Base-by-base conservation (phyloP, 2,888 invertebrate genomes). In the Allophyes oxyacanthae region DNA sequence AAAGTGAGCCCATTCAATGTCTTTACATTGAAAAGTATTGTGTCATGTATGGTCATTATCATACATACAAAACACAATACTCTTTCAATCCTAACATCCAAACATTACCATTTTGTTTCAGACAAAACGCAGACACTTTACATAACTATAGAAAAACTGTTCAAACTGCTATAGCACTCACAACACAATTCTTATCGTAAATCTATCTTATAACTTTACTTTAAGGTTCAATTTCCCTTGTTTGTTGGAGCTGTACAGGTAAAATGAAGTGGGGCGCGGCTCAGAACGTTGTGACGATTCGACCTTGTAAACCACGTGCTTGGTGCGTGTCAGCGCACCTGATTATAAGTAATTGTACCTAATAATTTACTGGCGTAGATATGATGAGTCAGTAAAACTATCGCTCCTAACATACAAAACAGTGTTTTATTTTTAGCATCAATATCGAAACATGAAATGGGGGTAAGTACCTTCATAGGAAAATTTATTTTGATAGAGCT, bases 291-390 rank as follows among this genome's bases (percentile, higher is more conserved):
- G 68, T 68, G 60, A 43, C 57, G 59, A 63, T 59, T 57, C 85
- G 89, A 84, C 89, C 89, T 89, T 89, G 89, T 78, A 49, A 11
- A 67, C 84, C 89, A 88, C 88, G 89, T 89, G 88, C 76, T 81
- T 20, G 44, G 55, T 44, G 59, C 83, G 83, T 86, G 85, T 73
- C 71, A 74, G 67, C 70, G 75, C 59, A 76, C 75, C 60, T 63
- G 60, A 67, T 58, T 53, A 48, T 48, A 54, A 42, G 25, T 44
- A 43, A 51, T 43, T n/a, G 36, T 44, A 32, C 37, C 25, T 49
- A 30, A 30, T 41, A 45, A 41, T 52, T 8, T 46, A 68, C 46
- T 61, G 25, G 28, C 28, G 26, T n/a, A 32, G 32, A 41, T n/a
- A n/a, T 14, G 42, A 45, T 66, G 51, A 60, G 38, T 64, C 50